These are phyloP conservation scores for Xestoiulus laeticollis DNA, from an alignment of 2,888 invertebrate species.

Conservation along the genomic window DNA sequence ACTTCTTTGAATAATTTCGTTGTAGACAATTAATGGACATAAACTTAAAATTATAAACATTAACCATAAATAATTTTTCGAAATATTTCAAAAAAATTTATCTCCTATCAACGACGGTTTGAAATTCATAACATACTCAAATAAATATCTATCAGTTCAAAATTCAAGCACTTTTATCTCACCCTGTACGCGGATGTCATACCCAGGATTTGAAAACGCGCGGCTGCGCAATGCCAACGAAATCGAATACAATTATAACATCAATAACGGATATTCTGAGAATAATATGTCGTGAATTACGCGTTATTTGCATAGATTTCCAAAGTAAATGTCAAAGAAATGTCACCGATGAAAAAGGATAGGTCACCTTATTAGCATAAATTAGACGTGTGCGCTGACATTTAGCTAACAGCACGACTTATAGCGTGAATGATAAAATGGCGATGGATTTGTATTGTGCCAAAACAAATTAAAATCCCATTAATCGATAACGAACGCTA, in stretches of 20 bases:
- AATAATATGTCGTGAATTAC: neutral
- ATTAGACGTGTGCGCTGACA: slow-evolving; percentile 4
- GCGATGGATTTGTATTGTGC: neutral
- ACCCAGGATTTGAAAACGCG: too few relatives aligned
- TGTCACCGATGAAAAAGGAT: neutral
- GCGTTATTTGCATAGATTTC: neutral
- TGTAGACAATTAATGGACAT: too few relatives aligned
- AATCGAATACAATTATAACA: neutral
- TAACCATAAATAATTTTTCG: too few relatives aligned
- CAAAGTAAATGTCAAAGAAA: neutral
- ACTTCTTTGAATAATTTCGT: too few relatives aligned
- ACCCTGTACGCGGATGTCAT: too few relatives aligned
- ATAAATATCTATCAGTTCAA: too few relatives aligned
- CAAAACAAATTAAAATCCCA: neutral
- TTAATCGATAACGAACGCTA: neutral
- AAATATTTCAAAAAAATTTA: too few relatives aligned
- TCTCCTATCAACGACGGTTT: too few relatives aligned
- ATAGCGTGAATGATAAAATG: neutral
- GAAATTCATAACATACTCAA: too few relatives aligned
- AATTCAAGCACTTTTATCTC: too few relatives aligned
- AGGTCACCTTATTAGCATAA: slow-evolving; percentile 36
- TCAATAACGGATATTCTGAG: neutral
- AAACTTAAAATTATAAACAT: too few relatives aligned
- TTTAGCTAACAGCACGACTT: neutral
- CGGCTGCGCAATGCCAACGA: neutral